Conservation (phyloP, 2,888 invertebrate genomes). For the Ophioninae sp. region DNA sequence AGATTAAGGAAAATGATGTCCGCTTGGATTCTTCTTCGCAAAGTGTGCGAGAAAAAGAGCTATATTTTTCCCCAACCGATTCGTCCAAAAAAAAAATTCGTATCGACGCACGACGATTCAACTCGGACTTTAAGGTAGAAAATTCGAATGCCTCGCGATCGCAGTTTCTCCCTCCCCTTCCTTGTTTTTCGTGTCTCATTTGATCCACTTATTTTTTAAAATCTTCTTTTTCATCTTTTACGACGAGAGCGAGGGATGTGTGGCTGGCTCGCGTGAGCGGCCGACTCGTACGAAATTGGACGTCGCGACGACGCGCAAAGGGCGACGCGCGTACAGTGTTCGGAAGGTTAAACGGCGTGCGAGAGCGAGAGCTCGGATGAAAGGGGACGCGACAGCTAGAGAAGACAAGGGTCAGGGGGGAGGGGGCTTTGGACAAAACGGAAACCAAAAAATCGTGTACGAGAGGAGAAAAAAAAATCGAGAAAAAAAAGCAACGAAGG, state of each 20-base stretch:
- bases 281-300: conserved; percentile 57
- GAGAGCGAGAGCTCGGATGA: conserved; percentile 20
- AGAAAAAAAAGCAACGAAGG: conserved; percentile 65
- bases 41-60: background rate
- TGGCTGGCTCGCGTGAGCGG: conserved; percentile 41
- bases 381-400: no score
- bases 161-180: background rate
- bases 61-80: background rate
- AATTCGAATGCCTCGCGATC: background rate
- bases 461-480: conserved; percentile 23
- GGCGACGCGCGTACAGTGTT: conserved; percentile 22
- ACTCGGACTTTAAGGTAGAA: no score
- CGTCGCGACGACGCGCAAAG: conserved; percentile 55
- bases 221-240: conserved; percentile 7
- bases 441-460: conserved; percentile 51
- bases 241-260: conserved; percentile 47
- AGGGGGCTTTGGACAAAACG: conserved; percentile 35
- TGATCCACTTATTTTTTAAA: background rate
- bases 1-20: background rate
- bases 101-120: no score
- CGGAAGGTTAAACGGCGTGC: conserved; percentile 56
- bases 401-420: conserved; percentile 1
- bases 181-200: background rate
- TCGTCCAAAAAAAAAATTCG: background rate
- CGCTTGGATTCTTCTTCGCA: background rate